A percentile compares a stretch with the other conserved stretches of the same genome.
Evolutionary conservation across 2,113 vertebrate genomes (phyloP).

Genomic region (Urocitellus parryii): DNA sequence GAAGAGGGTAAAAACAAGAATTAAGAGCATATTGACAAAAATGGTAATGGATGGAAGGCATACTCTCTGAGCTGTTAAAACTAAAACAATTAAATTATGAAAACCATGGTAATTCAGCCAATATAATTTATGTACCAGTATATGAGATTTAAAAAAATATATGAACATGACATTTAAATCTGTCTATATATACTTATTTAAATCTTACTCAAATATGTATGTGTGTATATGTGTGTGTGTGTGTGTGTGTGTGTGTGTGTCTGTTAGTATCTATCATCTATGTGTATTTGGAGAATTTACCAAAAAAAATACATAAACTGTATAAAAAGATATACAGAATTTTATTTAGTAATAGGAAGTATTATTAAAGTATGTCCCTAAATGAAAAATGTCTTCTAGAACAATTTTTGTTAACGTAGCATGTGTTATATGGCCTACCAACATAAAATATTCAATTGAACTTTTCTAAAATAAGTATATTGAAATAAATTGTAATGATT

Average conservation of each 20-base stretch:
- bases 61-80: background rate
- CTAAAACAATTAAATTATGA: background rate
- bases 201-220: background rate
- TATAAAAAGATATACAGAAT: conserved; percentile 1
- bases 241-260: background rate
- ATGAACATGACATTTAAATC: background rate
- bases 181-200: background rate
- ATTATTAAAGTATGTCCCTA: conserved; percentile 29
- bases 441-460: conserved; percentile 23
- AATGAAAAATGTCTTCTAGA: background rate
- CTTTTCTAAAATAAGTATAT: conserved; percentile 31
- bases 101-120: background rate
- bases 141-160: conserved; percentile 11
- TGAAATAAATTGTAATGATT: background rate
- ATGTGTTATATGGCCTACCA: background rate
- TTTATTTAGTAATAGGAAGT: conserved; percentile 27
- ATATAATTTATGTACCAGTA: background rate
- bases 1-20: conserved; percentile 26
- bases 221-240: background rate
- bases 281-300: conserved; percentile 44
- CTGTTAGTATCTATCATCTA: background rate
- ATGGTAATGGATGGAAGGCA: background rate
- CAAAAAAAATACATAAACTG: background rate
- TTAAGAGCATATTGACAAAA: conserved; percentile 20
- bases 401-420: background rate